Conservation (phyloP, 2,797 vertebrate species). For the Gastrophryne carolinensis region DNA sequence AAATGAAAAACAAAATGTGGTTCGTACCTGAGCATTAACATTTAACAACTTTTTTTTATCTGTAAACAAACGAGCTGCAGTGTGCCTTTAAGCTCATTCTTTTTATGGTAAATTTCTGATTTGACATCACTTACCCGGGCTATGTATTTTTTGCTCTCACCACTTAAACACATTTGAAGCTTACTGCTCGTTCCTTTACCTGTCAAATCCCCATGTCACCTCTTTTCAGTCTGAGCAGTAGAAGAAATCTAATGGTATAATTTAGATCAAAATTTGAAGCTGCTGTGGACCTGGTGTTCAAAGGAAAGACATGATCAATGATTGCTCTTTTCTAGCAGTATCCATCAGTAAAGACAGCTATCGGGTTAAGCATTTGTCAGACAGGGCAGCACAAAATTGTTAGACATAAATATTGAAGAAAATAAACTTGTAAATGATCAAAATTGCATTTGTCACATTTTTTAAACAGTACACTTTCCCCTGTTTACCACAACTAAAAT, state of each 20-base stretch:
- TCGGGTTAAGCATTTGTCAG: slow-evolving; percentile 16
- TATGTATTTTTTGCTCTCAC: background rate
- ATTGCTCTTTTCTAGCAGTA: slow-evolving; percentile 23
- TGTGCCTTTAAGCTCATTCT: too few species aligned
- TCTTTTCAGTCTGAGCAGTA: slow-evolving; percentile 14
- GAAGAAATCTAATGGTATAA: slow-evolving; percentile 23
- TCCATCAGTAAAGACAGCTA: slow-evolving; percentile 14
- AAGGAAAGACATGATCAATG: slow-evolving; percentile 19
- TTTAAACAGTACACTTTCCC: too few species aligned
- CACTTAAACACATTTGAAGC: background rate
- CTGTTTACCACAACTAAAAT: too few species aligned
- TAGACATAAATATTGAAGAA: background rate
- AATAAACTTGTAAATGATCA: too few species aligned
- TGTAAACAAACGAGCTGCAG: too few species aligned
- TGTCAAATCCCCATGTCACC: slow-evolving; percentile 28
- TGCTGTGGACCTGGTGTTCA: slow-evolving; percentile 10
- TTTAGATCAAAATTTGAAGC: slow-evolving; percentile 23
- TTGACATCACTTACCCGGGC: background rate
- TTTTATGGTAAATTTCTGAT: background rate
- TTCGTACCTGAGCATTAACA: too few species aligned
- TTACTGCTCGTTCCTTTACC: slow-evolving; percentile 23
- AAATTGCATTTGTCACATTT: too few species aligned
- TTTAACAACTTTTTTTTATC: too few species aligned
- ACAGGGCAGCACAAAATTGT: background rate
- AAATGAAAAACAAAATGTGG: too few species aligned